Evolutionary conservation across 2,113 vertebrate genomes (phyloP).

Genomic region (Jaculus jaculus): DNA sequence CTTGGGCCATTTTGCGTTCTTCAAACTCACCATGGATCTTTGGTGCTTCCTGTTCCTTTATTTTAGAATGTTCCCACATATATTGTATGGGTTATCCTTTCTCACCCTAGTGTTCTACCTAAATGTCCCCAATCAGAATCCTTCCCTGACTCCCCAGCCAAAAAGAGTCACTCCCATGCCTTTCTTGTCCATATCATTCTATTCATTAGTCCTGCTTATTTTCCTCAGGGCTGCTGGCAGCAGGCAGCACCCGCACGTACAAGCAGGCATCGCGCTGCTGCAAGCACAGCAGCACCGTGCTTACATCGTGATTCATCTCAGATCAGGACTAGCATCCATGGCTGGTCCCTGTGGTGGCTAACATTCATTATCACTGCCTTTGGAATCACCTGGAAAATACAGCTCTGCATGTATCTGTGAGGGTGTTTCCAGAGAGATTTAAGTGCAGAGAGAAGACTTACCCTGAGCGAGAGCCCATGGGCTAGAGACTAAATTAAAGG

Average conservation of each 20-base stretch:
- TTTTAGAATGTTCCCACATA: neutral
- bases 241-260: neutral
- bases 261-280: fast-evolving
- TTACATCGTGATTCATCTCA: neutral
- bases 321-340: neutral
- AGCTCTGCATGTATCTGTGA: neutral
- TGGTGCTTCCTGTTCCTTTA: neutral
- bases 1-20: neutral
- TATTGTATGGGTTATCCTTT: neutral
- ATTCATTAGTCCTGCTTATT: fast-evolving
- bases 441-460: neutral
- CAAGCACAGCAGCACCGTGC: fast-evolving
- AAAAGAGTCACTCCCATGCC: neutral
- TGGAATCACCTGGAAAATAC: neutral
- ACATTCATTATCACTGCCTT: neutral
- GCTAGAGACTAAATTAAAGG: neutral
- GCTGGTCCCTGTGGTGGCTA: neutral
- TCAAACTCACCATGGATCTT: neutral
- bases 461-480: neutral
- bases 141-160: neutral
- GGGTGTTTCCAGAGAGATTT: neutral
- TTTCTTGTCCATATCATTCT: neutral
- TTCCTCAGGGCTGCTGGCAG: neutral
- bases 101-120: neutral
- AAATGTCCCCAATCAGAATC: neutral